Evolutionary conservation across 92 coral and sea anemone species (phyloP), one percentile per base, ranked within the genome.

Genomic region (Desmophyllum pertusum): DNA sequence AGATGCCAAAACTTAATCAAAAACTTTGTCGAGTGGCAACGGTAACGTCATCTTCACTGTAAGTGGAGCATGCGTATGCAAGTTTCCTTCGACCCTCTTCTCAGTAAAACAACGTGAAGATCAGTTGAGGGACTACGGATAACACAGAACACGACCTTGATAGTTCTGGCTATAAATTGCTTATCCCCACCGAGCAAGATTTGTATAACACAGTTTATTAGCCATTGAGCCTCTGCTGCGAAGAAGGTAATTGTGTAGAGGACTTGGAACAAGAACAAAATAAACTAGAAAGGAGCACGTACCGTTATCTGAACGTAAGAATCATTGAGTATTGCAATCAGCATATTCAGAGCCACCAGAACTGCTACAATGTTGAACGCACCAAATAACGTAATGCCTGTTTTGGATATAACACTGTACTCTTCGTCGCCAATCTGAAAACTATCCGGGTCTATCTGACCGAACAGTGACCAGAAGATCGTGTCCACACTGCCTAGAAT

Each of bases 321-420:
- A 48, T 84, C 83, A 38, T 70, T 84, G 77, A 91, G 81, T 85
- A 91, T 91, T 0, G 94, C 94, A 48, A 91, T 91, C 27, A 91
- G 77, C 91, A 91, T 91, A 39, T 91, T 91, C 23, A 91, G 87
- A 4, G 86, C 89, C 64, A 91, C 94, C 83, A 91, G 80, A 67
- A 91, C 86, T 6, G 91, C 94, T 46, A 84, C 76, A 50, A 91
- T 75, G 46, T 89, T 88, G 51, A 64, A 91, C 39, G 73, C 23
- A 23, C 76, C 91, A 30, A 88, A 91, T 25, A 91, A 75, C 19
- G 46, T 31, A 40, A 84, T 14, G 5, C 83, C 91, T 2, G 90
- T 78, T 41, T 13, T 43, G 43, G 53, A 37, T 19, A 81, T 83
- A 8, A 83, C 84, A 1, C 33, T 50, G 46, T 70, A 91, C 10